Conservation (phyloP, 2,113 vertebrate species). For the Centropristis striata region DNA sequence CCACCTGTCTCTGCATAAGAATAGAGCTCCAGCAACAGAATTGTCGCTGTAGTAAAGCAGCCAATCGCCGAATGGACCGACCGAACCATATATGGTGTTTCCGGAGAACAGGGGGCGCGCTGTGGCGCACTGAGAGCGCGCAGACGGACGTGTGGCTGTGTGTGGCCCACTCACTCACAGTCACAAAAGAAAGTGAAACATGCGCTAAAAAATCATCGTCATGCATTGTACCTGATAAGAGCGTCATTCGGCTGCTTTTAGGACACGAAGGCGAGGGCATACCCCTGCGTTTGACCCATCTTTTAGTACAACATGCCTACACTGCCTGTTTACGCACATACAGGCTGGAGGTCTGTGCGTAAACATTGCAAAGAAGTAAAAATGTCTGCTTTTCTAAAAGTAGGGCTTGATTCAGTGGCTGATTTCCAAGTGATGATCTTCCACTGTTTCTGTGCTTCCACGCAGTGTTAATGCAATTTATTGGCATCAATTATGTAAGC, state of each 20-base stretch:
- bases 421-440: neutral
- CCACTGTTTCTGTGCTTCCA: neutral
- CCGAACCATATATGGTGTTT: conserved; percentile 82
- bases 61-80: conserved; percentile 73
- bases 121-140: conserved; percentile 25
- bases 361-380: neutral
- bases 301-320: neutral
- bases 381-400: neutral
- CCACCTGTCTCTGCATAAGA: conserved; percentile 59
- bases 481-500: conserved; percentile 4
- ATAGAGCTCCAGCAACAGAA: conserved; percentile 78
- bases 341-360: no score
- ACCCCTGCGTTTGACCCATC: conserved; percentile 5
- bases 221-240: conserved; percentile 30
- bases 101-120: conserved; percentile 56
- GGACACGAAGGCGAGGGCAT: neutral
- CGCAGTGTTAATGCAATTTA: conserved; percentile 2
- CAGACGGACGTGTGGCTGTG: conserved; percentile 40
- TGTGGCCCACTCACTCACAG: conserved; percentile 59
- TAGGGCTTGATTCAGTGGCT: neutral
- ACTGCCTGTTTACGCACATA: neutral
- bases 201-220: conserved; percentile 1
- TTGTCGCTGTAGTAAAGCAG: conserved; percentile 61
- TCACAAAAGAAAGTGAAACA: conserved; percentile 70
- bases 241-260: conserved; percentile 46